Evolutionary conservation across 2,113 vertebrate species (phyloP).

Genomic region (Capreolus pygargus): DNA sequence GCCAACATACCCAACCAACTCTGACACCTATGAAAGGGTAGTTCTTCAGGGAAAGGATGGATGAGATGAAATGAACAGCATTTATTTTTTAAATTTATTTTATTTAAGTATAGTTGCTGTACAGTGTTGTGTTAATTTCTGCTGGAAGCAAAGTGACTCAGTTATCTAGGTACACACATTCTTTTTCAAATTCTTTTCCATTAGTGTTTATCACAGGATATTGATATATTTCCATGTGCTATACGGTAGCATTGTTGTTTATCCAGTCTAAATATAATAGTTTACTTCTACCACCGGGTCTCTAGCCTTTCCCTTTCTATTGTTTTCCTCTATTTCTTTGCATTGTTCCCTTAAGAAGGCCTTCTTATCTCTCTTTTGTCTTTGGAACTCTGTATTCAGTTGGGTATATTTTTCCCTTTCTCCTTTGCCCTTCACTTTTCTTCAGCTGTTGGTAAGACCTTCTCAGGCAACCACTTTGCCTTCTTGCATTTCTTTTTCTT

Average conservation of each 20-base stretch:
- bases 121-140: neutral
- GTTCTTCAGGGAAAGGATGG: neutral
- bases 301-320: neutral
- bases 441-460: neutral
- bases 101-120: neutral
- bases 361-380: neutral
- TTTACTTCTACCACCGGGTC: neutral
- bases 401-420: neutral
- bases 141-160: neutral
- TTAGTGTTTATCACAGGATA: neutral
- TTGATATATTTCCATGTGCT: neutral
- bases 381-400: neutral
- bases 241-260: neutral
- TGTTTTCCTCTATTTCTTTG: neutral
- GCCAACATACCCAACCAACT: neutral
- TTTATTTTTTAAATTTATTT: neutral
- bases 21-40: neutral
- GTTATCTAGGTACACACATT: neutral
- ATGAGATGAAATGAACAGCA: neutral
- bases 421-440: neutral
- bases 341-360: neutral
- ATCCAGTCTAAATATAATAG: neutral
- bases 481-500: neutral
- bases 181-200: neutral
- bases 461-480: neutral